Percentiles rank a stretch among this genome's conserved stretches.
phyloP scores from a whole-genome alignment of 2,888 invertebrate species.

The Andrena minutula region DNA sequence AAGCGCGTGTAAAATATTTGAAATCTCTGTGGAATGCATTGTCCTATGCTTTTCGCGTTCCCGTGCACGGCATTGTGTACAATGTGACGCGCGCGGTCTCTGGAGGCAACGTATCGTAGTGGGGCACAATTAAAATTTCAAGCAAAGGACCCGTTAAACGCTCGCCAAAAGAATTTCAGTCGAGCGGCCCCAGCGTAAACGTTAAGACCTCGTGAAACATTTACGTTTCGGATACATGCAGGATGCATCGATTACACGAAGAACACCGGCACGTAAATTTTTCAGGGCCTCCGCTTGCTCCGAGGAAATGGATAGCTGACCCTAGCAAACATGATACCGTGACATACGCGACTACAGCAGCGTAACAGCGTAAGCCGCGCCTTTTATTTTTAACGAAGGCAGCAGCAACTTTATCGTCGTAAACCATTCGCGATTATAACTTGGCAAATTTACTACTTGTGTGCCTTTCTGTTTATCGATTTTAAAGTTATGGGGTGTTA shows the following conservation, averaged over 20 bases:
- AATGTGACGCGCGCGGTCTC: not conserved
- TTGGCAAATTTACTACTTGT: constrained; percentile 8
- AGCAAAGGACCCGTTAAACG: constrained; percentile 30
- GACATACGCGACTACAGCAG: not conserved
- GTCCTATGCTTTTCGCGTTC: not conserved
- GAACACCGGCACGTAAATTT: constrained; percentile 62
- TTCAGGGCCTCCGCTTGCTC: constrained; percentile 33
- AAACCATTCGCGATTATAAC: constrained; percentile 14
- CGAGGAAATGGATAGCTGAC: constrained; percentile 46
- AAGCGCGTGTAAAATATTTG: not conserved
- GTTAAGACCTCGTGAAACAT: constrained; percentile 61
- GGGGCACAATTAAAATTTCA: constrained; percentile 1
- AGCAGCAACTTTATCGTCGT: constrained; percentile 12
- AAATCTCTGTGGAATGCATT: not conserved
- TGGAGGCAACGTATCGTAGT: not conserved
- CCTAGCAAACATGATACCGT: constrained; percentile 50
- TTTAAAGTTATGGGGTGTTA: not conserved
- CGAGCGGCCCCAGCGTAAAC: constrained; percentile 31
- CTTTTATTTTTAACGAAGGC: constrained; percentile 19
- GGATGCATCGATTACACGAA: constrained; percentile 24
- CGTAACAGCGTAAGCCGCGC: constrained; percentile 14
- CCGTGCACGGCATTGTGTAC: not conserved
- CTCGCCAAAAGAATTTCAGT: constrained; percentile 11
- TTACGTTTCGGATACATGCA: constrained; percentile 48
- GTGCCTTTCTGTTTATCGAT: not conserved